These are phyloP conservation scores for Caracal caracal DNA, from an alignment of 2,113 vertebrate genomes.

Conservation along the genomic window DNA sequence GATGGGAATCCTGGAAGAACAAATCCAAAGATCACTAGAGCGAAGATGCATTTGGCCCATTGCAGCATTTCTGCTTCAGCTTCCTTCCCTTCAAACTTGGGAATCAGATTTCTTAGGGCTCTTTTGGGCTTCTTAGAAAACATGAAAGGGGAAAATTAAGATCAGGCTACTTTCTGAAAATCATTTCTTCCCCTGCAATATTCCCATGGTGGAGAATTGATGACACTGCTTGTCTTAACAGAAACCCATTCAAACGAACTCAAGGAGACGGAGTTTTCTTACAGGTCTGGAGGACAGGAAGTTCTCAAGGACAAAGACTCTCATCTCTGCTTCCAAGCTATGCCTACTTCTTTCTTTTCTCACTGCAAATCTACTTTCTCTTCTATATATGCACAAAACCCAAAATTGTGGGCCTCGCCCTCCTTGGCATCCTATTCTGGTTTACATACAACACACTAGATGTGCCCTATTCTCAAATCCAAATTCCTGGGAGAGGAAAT, in stretches of 20 bases:
- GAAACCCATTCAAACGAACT: background rate
- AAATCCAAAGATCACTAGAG: background rate
- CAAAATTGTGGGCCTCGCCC: background rate
- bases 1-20: background rate
- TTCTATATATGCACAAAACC: background rate
- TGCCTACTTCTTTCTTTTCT: background rate
- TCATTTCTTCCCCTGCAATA: background rate
- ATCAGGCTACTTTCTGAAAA: background rate
- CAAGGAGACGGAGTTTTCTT: background rate
- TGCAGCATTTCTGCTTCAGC: background rate
- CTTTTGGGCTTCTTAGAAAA: background rate
- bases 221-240: constrained; percentile 16
- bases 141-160: background rate
- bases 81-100: background rate
- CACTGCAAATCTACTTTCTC: background rate
- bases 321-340: background rate
- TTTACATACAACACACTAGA: background rate
- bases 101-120: background rate
- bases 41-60: background rate
- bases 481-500: background rate
- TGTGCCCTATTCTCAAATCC: background rate
- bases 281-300: background rate
- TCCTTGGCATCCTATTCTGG: background rate
- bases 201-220: background rate
- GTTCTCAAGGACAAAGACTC: background rate